Evolutionary conservation across 1,140 invertebrate species (phyloP).

Genomic region (Palaemon carinicauda): DNA sequence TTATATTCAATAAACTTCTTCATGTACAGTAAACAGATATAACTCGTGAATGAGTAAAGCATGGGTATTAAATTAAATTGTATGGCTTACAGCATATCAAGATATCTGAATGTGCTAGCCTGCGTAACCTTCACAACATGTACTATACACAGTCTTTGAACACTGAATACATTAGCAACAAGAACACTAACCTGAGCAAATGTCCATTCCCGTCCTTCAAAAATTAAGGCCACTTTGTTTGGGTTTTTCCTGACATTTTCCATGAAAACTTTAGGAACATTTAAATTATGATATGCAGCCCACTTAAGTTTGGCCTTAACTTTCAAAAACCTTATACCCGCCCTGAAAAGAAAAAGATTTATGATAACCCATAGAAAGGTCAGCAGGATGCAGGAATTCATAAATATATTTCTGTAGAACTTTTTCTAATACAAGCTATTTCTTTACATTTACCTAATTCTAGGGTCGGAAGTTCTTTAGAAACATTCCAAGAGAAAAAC

Average conservation of each 20-base stretch:
- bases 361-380: too few species aligned
- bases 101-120: too few species aligned
- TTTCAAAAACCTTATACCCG: constrained; percentile 12
- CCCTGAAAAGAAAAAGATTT: constrained; percentile 15
- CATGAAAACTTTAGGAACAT: constrained; percentile 36
- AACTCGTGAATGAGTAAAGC: not conserved
- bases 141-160: not conserved
- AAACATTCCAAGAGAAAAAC: too few species aligned
- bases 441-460: too few species aligned
- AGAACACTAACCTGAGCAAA: constrained; percentile 33
- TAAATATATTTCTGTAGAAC: too few species aligned
- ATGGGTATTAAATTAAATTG: too few species aligned
- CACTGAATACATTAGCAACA: too few species aligned
- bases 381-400: too few species aligned
- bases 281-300: not conserved
- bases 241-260: constrained; percentile 41
- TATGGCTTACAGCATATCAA: too few species aligned
- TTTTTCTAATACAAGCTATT: too few species aligned
- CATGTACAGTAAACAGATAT: not conserved
- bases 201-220: constrained; percentile 44
- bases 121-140: not conserved
- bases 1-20: too few species aligned
- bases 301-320: constrained; percentile 13
- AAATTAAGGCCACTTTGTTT: constrained; percentile 45
- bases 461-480: too few species aligned